Evolutionary conservation across 2,888 invertebrate species (phyloP), one percentile per base, ranked within the genome.

Genomic region (Sclerodermus sp.): DNA sequence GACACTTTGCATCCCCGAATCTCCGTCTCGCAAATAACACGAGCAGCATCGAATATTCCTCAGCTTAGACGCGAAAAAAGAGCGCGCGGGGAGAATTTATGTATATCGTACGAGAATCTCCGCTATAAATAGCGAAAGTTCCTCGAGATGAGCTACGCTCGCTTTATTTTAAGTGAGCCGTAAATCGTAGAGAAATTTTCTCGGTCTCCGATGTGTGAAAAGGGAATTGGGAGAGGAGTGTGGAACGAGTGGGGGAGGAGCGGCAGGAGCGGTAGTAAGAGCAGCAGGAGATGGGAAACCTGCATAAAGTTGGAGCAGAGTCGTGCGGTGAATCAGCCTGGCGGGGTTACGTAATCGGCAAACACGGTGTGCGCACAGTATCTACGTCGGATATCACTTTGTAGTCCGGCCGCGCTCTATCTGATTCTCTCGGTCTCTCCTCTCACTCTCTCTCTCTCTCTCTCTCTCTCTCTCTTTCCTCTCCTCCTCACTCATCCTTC

Each of bases 341-440:
- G 58, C 51, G 54, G 49, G 57, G 64, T 75, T 75, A 64, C 71
- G 71, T 68, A 74, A 74, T 71, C 73, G 66, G 59, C 64, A 60
- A 69, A 68, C 68, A 66, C 65, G 63, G 61, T 59, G 57, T 52
- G 63, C 66, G 60, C 60, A 64, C 62, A 64, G 60, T 62, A 71
- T 74, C 73, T 71, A 50, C 61, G 68, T 71, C 65, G 73, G 70
- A 70, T 71, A 71, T 73, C 73, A 68, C 74, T 74, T 74, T 74
- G 74, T 74, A 71, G 70, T 74, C 68, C 60, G 62, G 51, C 70
- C 74, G 58, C 63, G 13, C 34, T 34, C 13, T 34, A 34, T 34
- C n/a, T 34, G 13, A 34, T 34, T 14, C 39, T 12, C 12, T 6
- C 13, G 37, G 37, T 37, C 10, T 30, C 10, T 30, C 10, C 30